These are phyloP conservation scores for Phortica variegata DNA, from an alignment of 1,140 invertebrate species.

Conservation along the genomic window DNA sequence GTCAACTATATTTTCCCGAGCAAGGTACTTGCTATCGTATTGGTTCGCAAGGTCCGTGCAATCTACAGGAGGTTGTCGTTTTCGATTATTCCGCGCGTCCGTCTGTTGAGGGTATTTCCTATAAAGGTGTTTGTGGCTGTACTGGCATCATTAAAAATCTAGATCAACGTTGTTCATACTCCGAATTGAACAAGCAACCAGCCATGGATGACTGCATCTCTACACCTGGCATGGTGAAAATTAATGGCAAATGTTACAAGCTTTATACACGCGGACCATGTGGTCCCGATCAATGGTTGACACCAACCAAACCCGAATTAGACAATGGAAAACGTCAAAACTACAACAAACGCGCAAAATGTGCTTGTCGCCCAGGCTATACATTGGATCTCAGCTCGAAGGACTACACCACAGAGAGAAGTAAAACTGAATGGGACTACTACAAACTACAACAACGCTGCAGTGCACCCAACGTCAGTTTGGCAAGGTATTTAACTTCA, in stretches of 20 bases:
- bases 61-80: constrained; percentile 68
- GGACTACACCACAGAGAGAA: constrained; percentile 17
- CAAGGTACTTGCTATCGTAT: constrained; percentile 73
- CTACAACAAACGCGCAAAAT: constrained; percentile 59
- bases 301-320: constrained; percentile 58
- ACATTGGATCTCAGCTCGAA: constrained; percentile 49
- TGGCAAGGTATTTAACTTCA: constrained; percentile 62
- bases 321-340: constrained; percentile 27
- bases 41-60: constrained; percentile 72
- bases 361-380: constrained; percentile 73
- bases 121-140: constrained; percentile 77
- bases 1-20: constrained; percentile 71
- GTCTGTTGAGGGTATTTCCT: constrained; percentile 76
- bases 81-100: constrained; percentile 75
- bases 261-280: constrained; percentile 76
- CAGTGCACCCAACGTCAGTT: constrained; percentile 59
- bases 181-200: constrained; percentile 24
- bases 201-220: constrained; percentile 60
- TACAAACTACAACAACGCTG: constrained; percentile 41
- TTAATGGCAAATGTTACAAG: constrained; percentile 68
- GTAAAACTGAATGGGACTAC: not conserved
- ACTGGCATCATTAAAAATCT: constrained; percentile 56
- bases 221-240: constrained; percentile 63
- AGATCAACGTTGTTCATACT: constrained; percentile 49
- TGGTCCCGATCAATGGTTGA: constrained; percentile 70